Base-by-base conservation (phyloP, 2,797 vertebrate species). In the Gadopsis marmoratus region DNA sequence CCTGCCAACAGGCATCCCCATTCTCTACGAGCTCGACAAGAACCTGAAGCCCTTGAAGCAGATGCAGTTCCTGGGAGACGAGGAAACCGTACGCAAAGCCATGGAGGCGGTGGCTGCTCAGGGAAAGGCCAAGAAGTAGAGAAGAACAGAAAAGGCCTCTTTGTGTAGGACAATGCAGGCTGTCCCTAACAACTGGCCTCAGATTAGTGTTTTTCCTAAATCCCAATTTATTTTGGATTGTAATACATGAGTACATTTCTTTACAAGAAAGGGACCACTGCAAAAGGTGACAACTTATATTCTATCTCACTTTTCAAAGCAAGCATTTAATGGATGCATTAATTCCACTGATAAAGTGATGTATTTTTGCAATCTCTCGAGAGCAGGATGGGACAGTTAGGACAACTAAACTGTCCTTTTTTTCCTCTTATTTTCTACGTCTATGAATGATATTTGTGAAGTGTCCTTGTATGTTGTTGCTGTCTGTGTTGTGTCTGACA, bases 41-140 rank as follows among this genome's bases (percentile, higher is more conserved):
- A 97, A 98, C 91, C 92, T 98, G 92, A 98, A 97, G 88, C 97
- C 97, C 0, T 69, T 97, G 87, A 97, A 97, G 84, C 95, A 96
- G 21, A 97, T 98, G 97, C 97, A 98, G 94, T 98, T 98, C 93
- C 93, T 98, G 67, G 97, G 97, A 23, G 97, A 98, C 2, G 96
- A 97, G 88, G 97, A 98, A 89, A 98, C 97, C 0, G 97, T 98
- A 63, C 96, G 97, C 81, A 97, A 98, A 91, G 97, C 97, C 81
- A 98, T 98, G 97, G 97, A 96, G 80, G 97, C 97, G 0, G 97
- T 98, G 26, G 96, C 97, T 62, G 97, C 97, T 90, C 97, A 98
- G 91, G 97, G 97, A 90, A 98, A 98, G 88, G 97, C 91, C 74
- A 97, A 97, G 93, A 98, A 97, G 90, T 98, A 89, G 47, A 48